Evolutionary conservation across 2,888 invertebrate genomes (phyloP), one percentile per base, ranked within the genome.

Genomic region (Caenorhabditis afra): DNA sequence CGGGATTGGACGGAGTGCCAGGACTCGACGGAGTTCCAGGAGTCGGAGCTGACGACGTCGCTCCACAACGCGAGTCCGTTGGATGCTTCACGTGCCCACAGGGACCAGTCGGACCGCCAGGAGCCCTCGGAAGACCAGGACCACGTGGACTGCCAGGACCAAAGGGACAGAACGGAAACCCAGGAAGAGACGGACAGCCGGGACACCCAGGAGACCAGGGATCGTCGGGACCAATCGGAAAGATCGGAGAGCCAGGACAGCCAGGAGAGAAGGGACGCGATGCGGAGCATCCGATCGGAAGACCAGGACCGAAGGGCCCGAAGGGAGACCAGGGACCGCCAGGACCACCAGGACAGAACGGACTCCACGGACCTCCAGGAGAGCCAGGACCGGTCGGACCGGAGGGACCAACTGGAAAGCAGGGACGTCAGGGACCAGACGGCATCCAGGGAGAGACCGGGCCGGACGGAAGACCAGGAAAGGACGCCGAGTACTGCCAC

Each of bases 51-150:
- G 83, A 86, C 39, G 89, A 89, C 67, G 84, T 87, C 18, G 85
- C 88, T 18, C 89, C 89, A 52, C 86, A 87, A 68, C 73, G 81
- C 44, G 86, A 85, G 22, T 83, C 81, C 12, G 81, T 79, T 23
- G 85, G 85, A 41, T 89, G 89, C 85, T 89, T 89, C 87, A 81
- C 88, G 65, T 89, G 89, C 77, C 89, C 89, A 50, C 84, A 85
- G 58, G 89, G 89, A 73, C 87, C 87, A 45, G 83, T 85, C 35
- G 86, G 85, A 70, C 85, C 86, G 65, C 86, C 85, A 55, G 86
- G 89, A 77, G 89, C 89, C 44, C 84, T 87, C 39, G 89, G 89
- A 70, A 68, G 88, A 47, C 86, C 87, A 50, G 89, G 89, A 74
- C 85, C 86, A 50, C 81, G 88, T 44, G 89, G 89, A 73, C 82